phyloP scores from a whole-genome alignment of 2,888 invertebrate genomes.

The Ellobium chinense region DNA sequence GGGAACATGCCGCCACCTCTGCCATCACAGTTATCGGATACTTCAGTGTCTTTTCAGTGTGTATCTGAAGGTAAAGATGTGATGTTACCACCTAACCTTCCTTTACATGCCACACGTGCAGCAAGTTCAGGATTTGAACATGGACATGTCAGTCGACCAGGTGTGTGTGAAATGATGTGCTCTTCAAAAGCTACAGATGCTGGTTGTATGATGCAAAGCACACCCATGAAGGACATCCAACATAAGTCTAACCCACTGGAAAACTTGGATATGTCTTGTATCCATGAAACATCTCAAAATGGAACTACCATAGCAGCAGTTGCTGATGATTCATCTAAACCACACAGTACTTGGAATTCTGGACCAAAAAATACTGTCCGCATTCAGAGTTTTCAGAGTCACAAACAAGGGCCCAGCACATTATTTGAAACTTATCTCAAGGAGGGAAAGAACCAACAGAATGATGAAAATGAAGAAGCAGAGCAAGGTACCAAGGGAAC shows the following conservation, averaged over 20 bases:
- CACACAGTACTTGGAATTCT: background rate
- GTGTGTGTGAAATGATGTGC: background rate
- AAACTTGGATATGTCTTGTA: background rate
- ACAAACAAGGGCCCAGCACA: slow-evolving; percentile 17
- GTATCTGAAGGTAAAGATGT: too few species aligned
- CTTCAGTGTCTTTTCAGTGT: too few species aligned
- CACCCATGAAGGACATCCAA: background rate
- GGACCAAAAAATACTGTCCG: slow-evolving; percentile 4
- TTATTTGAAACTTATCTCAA: slow-evolving; percentile 18
- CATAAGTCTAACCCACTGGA: too few species aligned
- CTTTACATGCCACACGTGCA: background rate
- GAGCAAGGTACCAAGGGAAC: background rate
- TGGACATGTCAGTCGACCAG: background rate
- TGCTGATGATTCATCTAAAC: background rate
- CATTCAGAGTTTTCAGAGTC: background rate
- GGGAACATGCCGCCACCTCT: too few species aligned
- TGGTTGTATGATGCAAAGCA: slow-evolving; percentile 9
- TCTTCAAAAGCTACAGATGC: background rate
- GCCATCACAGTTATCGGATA: too few species aligned
- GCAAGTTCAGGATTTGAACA: background rate
- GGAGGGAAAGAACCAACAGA: background rate
- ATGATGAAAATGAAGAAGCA: background rate
- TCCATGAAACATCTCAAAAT: slow-evolving; percentile 9
- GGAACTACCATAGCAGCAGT: background rate
- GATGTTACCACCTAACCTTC: background rate